Conservation (phyloP, 2,113 vertebrate genomes). For the Clinocottus analis region DNA sequence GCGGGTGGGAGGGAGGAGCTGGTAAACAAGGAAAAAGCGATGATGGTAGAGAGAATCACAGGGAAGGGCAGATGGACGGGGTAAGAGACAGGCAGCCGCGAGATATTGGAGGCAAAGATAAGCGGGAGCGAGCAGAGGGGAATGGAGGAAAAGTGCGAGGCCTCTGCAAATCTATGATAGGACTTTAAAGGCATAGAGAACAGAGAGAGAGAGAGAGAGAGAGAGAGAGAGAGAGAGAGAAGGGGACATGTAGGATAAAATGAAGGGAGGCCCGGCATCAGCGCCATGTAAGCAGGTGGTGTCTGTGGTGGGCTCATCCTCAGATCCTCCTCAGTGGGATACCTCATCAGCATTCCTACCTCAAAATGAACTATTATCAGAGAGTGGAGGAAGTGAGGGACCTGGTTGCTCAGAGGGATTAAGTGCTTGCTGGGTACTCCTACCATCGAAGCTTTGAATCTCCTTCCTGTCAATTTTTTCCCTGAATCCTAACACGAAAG, state of each 20-base stretch:
- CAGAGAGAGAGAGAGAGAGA: conserved; percentile 55
- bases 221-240: conserved; percentile 55
- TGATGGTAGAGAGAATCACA: conserved; percentile 11
- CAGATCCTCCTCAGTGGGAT: conserved; percentile 71
- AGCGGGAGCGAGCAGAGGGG: conserved; percentile 24
- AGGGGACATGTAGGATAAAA: conserved; percentile 58
- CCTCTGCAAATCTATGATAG: conserved; percentile 63
- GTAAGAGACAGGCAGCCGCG: conserved; percentile 34
- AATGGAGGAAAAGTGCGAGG: conserved; percentile 32
- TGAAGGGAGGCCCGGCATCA: conserved; percentile 53
- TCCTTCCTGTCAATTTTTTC: not conserved
- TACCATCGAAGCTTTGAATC: conserved; percentile 22
- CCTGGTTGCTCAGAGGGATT: conserved; percentile 40
- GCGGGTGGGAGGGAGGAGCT: conserved; percentile 52
- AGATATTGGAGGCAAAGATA: conserved; percentile 24
- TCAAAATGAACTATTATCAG: conserved; percentile 64
- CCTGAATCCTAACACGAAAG: not conserved
- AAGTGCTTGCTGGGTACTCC: conserved; percentile 26
- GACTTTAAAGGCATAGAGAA: conserved; percentile 64
- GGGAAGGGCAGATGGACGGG: conserved; percentile 57
- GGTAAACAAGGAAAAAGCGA: conserved; percentile 39
- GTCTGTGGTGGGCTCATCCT: conserved; percentile 57
- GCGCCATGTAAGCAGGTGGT: conserved; percentile 60
- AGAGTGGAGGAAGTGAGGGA: conserved; percentile 43
- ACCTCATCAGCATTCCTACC: conserved; percentile 74